Base-by-base conservation (phyloP, 2,888 invertebrate species). In the Lycocerus yunnanus region DNA sequence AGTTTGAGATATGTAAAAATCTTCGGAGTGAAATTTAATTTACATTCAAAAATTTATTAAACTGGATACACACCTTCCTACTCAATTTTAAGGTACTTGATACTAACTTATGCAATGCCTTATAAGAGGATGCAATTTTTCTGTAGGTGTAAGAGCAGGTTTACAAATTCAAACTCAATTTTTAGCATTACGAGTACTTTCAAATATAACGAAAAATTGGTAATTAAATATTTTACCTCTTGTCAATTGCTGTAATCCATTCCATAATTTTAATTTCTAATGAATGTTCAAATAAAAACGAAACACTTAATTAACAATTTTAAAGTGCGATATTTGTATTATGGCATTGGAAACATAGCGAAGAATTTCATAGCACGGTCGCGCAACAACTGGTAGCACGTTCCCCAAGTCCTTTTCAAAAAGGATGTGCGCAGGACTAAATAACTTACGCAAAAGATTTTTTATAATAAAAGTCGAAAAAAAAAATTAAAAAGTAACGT, bases 211-310 rank as follows among this genome's bases (percentile, higher is more conserved):
- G 8, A 13, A 72, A 75, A 74, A 74, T 72, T 60, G 15, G 59
- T 71, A 58, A 76, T 9, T 18, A 77, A 72, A 76, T 71, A 58
- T 27, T 84, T 83, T 81, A 89, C 89, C 89, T 88, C 84, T 89
- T 89, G 85, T 89, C 89, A 85, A 89, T 89, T 67, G 89, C 89
- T 74, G 89, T 89, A 83, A 89, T 88, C 89, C 89, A 89, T 86
- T 89, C 89, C 86, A 89, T 89, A 74, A 59, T 76, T 76, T 69
- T 60, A 24, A 59, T 21, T 59, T 68, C 15, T 43, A 43, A 43
- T 43, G n/a, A 43, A 43, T 43, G n/a, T 43, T 16, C 11, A 18
- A 58, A 24, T 27, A 61, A 16, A 15, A 11, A 15, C 15, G 43
- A 59, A 18, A n/a, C 69, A 66, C 65, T 58, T 43, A 43, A 69